Base-by-base conservation (phyloP, 2,113 vertebrate species). In the Oryzias curvinotus region DNA sequence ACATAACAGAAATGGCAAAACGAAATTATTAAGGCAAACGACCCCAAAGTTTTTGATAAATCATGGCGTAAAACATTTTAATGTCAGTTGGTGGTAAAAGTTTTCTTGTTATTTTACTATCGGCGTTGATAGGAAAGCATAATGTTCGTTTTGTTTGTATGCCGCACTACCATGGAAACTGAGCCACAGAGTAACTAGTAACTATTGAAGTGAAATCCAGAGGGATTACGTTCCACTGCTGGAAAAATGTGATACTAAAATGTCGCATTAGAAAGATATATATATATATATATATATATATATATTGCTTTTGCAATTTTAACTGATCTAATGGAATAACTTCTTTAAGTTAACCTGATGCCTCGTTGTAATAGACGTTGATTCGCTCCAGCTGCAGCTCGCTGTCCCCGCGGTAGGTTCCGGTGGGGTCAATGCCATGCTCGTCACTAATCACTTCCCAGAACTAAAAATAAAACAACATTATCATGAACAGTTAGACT, bases 381-480 rank as follows among this genome's bases (percentile, higher is more conserved):
- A 85, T 87, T 4, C 83, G 15, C 36, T 87, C 83, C 71, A 87
- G 62, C 52, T 87, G 85, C 71, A 87, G 77, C 66, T 85, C 77
- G 67, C 74, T 84, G 69, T 87, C 85, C 1, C 85, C 83, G 0
- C 82, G 81, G 58, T 85, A 87, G 0, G 76, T 70, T 41, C 85
- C 83, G 42, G 85, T 51, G 8, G 78, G 83, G 66, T 87, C 81
- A 62, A 85, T 87, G 28, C 85, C 83, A 47, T 87, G 85, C 45
- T 87, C 83, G 53, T 87, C 85, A 49, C 83, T 85, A 14, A 87
- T 85, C 0, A 87, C 85, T 63, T 87, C 85, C 85, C 85, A 87
- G 64, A 87, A 87, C 80, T 87, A n/a, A 2, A 72, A 15, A 0
- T 0, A 14, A 12, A 51, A 26, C 42, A 14, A 48, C 1, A 62